These are phyloP conservation scores for Drosophila ficusphila DNA, from an alignment of 1,140 invertebrate genomes.

Conservation along the genomic window DNA sequence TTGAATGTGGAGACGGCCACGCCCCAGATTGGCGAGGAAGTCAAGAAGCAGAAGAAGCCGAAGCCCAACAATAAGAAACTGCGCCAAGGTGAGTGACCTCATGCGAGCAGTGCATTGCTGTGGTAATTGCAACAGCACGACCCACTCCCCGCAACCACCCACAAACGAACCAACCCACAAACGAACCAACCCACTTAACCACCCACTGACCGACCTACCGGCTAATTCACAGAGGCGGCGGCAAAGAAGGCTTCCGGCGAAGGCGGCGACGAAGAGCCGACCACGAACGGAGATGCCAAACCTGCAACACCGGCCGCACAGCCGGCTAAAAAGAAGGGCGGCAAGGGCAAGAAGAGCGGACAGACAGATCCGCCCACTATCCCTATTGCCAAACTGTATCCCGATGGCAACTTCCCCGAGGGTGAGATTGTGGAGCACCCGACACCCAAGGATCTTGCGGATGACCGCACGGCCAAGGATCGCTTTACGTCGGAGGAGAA, in stretches of 20 bases:
- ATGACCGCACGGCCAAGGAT: slow-evolving; percentile 94
- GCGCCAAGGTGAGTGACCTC: slow-evolving; percentile 77
- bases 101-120: slow-evolving; percentile 21
- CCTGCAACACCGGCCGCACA: slow-evolving; percentile 85
- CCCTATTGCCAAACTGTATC: slow-evolving; percentile 93
- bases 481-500: slow-evolving; percentile 96
- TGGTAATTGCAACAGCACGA: slow-evolving; percentile 17
- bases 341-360: slow-evolving; percentile 86
- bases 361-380: slow-evolving; percentile 95
- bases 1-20: slow-evolving; percentile 46
- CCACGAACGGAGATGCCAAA: slow-evolving; percentile 77
- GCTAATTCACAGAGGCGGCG: slow-evolving; percentile 75
- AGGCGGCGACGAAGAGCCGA: slow-evolving; percentile 83
- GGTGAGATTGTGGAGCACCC: slow-evolving; percentile 93
- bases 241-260: slow-evolving; percentile 67
- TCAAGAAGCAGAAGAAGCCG: slow-evolving; percentile 81
- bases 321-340: slow-evolving; percentile 88
- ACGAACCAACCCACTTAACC: neutral
- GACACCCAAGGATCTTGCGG: slow-evolving; percentile 86
- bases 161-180: neutral
- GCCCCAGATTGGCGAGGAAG: slow-evolving; percentile 55
- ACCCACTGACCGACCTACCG: slow-evolving; percentile 6
- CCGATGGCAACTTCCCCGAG: slow-evolving; percentile 91
- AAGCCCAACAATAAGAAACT: slow-evolving; percentile 83
- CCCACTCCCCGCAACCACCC: slow-evolving; percentile 1